Percentiles rank a stretch among this genome's conserved stretches.
Evolutionary conservation across 2,797 vertebrate species (phyloP).

Genomic region (Anas acuta): DNA sequence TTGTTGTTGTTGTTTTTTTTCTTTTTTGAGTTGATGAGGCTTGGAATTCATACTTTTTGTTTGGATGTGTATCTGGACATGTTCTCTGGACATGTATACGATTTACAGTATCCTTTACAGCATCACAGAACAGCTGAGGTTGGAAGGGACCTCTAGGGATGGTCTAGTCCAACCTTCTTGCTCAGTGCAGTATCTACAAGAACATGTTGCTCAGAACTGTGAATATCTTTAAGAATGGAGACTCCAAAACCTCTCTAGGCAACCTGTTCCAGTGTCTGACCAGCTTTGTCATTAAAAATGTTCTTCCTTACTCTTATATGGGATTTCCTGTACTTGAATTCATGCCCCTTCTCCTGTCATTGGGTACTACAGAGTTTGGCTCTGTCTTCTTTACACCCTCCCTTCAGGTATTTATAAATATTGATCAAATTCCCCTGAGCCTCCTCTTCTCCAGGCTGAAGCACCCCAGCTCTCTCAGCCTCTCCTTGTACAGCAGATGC

Average conservation of each 20-base stretch:
- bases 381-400: not conserved
- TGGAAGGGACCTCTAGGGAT: not conserved
- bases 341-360: not conserved
- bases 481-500: not conserved
- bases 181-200: not conserved
- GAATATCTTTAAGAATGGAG: not conserved
- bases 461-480: not conserved
- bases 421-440: not conserved
- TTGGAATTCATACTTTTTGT: not conserved
- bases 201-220: not conserved
- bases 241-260: not conserved
- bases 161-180: not conserved
- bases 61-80: not conserved
- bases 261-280: rapidly evolving
- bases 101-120: not conserved
- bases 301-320: not conserved
- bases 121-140: not conserved
- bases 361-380: not conserved
- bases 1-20: not conserved
- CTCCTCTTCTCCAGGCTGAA: not conserved
- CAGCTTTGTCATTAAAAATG: not conserved
- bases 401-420: not conserved
- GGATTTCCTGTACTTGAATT: not conserved
- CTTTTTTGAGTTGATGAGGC: not conserved
- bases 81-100: not conserved